A percentile compares a stretch with the other conserved stretches of the same genome.
phyloP scores from a whole-genome alignment of 1,140 invertebrate species.

The Orchesella cincta region DNA sequence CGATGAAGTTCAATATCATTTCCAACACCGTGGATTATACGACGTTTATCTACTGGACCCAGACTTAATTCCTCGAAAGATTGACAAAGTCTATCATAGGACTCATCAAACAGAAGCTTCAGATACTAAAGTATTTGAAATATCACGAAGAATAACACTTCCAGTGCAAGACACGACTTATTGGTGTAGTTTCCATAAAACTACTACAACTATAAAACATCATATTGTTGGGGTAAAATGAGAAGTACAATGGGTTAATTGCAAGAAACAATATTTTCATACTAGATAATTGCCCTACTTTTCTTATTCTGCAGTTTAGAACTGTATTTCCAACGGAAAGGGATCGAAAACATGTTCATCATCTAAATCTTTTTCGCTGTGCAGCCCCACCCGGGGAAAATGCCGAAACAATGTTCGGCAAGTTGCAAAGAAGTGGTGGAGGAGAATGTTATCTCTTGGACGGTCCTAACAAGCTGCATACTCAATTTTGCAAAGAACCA shows the following conservation, averaged over 20 bases:
- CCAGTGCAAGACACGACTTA: background rate
- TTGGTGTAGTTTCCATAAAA: background rate
- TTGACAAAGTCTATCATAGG: background rate
- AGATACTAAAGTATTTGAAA: background rate
- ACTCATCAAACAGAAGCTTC: background rate
- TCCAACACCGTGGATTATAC: background rate
- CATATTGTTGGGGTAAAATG: slow-evolving; percentile 3
- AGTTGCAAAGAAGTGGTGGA: background rate
- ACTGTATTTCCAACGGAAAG: background rate
- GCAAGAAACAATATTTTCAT: no score
- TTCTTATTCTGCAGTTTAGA: slow-evolving; percentile 16
- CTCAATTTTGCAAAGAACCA: background rate
- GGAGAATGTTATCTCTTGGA: slow-evolving; percentile 16
- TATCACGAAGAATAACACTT: background rate
- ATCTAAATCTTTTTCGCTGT: background rate
- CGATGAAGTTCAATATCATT: background rate
- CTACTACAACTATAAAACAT: background rate
- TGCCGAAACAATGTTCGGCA: slow-evolving; percentile 6
- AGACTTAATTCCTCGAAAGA: background rate
- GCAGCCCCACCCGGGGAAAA: slow-evolving; percentile 4
- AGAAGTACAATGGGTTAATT: no score
- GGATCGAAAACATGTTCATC: background rate
- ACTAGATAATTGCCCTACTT: no score
- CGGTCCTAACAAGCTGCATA: background rate
- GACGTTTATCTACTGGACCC: background rate